phyloP scores from a whole-genome alignment of 2,797 vertebrate species.

The Rhodeus uyekii region DNA sequence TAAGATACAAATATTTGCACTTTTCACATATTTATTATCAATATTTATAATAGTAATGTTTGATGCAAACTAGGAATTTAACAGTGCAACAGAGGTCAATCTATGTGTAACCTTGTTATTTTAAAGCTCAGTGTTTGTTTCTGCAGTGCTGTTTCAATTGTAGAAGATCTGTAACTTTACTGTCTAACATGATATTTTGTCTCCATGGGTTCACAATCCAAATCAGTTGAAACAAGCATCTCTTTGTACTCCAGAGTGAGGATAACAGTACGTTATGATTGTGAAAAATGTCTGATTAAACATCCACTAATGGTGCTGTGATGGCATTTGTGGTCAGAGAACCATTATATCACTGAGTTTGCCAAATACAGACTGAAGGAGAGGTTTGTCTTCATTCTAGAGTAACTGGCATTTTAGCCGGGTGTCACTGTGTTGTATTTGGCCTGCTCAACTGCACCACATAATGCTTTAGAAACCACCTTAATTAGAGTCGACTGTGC shows the following conservation, averaged over 20 bases:
- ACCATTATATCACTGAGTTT: conserved; percentile 61
- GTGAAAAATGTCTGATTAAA: conserved; percentile 24
- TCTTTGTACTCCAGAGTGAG: not conserved
- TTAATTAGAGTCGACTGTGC: conserved; percentile 71
- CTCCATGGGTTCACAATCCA: not conserved
- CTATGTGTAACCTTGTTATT: not conserved
- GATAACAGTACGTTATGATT: conserved; percentile 19
- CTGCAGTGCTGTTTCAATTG: not conserved
- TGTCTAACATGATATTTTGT: not conserved
- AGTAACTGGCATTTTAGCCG: conserved; percentile 83
- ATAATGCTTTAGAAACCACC: conserved; percentile 70
- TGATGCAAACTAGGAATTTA: not conserved
- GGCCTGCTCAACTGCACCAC: conserved; percentile 69
- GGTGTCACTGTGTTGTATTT: conserved; percentile 84
- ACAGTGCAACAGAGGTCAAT: too few relatives aligned
- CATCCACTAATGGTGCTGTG: conserved; percentile 36
- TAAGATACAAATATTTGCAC: not conserved
- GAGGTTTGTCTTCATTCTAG: conserved; percentile 61
- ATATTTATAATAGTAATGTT: not conserved
- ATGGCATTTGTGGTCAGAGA: conserved; percentile 30
- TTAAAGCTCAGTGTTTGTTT: not conserved
- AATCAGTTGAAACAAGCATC: not conserved
- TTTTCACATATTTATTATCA: not conserved
- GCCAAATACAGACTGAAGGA: conserved; percentile 61
- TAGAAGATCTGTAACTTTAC: not conserved